Conservation (phyloP, 64 coral and sea anemone genomes). For the Pocillopora verrucosa region DNA sequence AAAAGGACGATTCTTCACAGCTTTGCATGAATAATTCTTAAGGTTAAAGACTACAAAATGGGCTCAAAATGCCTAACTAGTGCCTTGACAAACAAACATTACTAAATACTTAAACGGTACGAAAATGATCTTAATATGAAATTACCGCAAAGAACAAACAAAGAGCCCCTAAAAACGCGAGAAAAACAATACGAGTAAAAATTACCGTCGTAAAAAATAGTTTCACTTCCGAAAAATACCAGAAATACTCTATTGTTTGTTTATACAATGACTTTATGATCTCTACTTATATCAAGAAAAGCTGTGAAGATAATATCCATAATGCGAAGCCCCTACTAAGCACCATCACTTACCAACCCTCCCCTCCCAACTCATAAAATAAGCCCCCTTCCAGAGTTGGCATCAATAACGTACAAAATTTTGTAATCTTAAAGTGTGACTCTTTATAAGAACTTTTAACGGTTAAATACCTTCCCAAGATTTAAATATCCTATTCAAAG, state of each 20-base stretch:
- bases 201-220: not conserved
- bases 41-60: not conserved
- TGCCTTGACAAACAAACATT: conserved; percentile 10
- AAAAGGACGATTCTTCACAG: conserved; percentile 31
- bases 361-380: not conserved
- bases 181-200: conserved; percentile 4
- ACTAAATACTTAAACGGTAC: not conserved
- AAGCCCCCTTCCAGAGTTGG: not conserved
- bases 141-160: conserved; percentile 1
- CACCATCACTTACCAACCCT: not conserved
- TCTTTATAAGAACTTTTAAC: conserved; percentile 16
- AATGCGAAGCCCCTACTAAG: not conserved
- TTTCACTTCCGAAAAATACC: not conserved
- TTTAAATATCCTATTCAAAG: not conserved
- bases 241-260: not conserved
- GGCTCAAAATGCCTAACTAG: not conserved
- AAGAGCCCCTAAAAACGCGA: not conserved
- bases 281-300: conserved; percentile 1
- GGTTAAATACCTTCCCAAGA: conserved; percentile 2
- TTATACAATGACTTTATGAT: not conserved
- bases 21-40: not conserved
- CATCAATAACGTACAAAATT: conserved; percentile 6
- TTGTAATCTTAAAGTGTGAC: not conserved
- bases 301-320: conserved; percentile 18
- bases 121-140: conserved; percentile 15